phyloP scores from a whole-genome alignment of 2,113 vertebrate species.

The Numenius arquata region DNA sequence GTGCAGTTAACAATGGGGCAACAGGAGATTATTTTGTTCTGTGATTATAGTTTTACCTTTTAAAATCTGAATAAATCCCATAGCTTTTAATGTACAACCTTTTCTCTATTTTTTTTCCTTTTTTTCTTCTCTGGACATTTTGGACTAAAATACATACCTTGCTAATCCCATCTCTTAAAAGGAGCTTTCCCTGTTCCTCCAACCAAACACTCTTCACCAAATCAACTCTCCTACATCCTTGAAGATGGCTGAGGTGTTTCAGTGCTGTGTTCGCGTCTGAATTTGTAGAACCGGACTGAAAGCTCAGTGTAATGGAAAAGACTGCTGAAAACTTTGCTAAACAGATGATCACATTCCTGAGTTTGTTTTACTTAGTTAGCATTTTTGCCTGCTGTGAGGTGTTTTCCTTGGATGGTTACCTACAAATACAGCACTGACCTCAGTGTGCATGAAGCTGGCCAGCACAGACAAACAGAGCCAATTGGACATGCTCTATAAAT shows the following conservation, averaged over 20 bases:
- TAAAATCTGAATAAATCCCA: not conserved
- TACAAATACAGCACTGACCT: conserved; percentile 66
- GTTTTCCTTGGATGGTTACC: conserved; percentile 76
- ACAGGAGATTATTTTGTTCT: not conserved
- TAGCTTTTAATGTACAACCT: not conserved
- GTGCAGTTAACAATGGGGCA: not conserved
- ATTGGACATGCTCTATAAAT: conserved; percentile 79
- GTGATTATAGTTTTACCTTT: not conserved
- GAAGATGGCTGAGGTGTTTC: not conserved
- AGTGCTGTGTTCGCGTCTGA: not conserved
- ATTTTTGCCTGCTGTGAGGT: conserved; percentile 67
- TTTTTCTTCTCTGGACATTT: not conserved
- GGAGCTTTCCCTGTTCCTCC: not conserved
- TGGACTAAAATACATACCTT: not conserved
- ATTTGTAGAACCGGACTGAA: not conserved
- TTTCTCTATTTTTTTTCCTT: not conserved
- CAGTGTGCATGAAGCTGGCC: conserved; percentile 52
- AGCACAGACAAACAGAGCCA: conserved; percentile 71
- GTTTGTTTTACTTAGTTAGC: conserved; percentile 72
- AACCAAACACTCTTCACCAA: not conserved
- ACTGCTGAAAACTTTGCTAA: conserved; percentile 63
- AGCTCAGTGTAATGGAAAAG: conserved; percentile 10
- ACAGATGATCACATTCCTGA: conserved; percentile 65
- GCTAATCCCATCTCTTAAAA: not conserved
- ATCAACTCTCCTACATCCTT: not conserved